Evolutionary conservation across 1,140 invertebrate genomes (phyloP).

Genomic region (Arctopsyche grandis): DNA sequence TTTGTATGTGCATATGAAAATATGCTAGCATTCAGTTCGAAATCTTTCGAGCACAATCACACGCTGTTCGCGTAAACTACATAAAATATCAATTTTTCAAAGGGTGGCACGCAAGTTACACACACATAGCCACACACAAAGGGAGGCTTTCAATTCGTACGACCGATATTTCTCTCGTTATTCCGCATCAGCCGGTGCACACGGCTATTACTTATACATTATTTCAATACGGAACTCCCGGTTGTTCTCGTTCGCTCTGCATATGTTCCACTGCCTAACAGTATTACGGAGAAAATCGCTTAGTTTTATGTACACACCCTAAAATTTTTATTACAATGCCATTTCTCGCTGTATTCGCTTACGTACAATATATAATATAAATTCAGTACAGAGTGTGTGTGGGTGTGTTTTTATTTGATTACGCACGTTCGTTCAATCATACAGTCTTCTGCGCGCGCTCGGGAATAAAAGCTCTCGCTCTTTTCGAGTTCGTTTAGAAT

Average conservation of each 20-base stretch:
- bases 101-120: not conserved
- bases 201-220: conserved; percentile 26
- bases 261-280: not conserved
- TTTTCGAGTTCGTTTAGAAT: conserved; percentile 5
- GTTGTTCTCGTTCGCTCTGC: not conserved
- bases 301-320: conserved; percentile 18
- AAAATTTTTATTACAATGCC: conserved; percentile 17
- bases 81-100: conserved; percentile 24
- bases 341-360: no score
- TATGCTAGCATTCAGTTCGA: not conserved
- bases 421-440: not conserved
- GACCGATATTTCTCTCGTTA: conserved; percentile 31
- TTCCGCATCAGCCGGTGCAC: conserved; percentile 22
- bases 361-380: no score
- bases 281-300: not conserved
- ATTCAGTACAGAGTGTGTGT: not conserved
- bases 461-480: not conserved
- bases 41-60: not conserved
- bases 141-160: conserved; percentile 17
- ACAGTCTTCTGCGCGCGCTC: no score
- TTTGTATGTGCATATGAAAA: no score
- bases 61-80: not conserved
- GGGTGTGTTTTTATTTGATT: not conserved
- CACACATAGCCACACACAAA: not conserved
- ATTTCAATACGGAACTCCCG: conserved; percentile 12